phyloP scores from a whole-genome alignment of 2,113 vertebrate species.

The Hiodon tergisus region DNA sequence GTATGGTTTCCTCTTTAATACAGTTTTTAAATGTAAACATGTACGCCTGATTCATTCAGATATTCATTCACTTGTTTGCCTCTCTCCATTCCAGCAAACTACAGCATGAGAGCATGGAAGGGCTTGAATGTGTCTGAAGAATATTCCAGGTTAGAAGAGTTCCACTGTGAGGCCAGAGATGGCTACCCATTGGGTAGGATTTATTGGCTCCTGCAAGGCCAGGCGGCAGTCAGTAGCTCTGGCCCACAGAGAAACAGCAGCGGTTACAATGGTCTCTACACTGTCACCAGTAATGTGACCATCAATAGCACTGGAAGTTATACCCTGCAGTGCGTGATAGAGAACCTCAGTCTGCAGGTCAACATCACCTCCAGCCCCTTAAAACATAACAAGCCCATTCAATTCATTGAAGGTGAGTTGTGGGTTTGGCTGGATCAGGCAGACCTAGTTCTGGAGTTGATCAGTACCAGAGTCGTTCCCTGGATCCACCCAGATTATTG shows the following conservation, averaged over 20 bases:
- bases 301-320: too few relatives aligned
- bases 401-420: too few relatives aligned
- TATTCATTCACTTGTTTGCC: not conserved
- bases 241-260: not conserved
- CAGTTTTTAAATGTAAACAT: not conserved
- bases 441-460: too few relatives aligned
- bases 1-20: not conserved
- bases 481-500: too few relatives aligned
- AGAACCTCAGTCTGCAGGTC: not conserved
- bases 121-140: not conserved
- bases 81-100: not conserved
- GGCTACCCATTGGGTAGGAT: slow-evolving; percentile 15
- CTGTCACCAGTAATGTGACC: slow-evolving; percentile 3
- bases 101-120: not conserved
- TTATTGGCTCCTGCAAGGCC: slow-evolving; percentile 3
- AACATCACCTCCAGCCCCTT: not conserved
- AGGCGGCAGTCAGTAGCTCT: not conserved
- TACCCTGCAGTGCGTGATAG: slow-evolving; percentile 9
- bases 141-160: not conserved
- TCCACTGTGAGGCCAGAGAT: not conserved
- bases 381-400: too few relatives aligned
- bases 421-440: too few relatives aligned
- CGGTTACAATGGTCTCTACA: not conserved
- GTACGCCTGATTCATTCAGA: not conserved
- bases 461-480: too few relatives aligned